Conservation (phyloP, 2,888 invertebrate genomes). For the Pyrrhia umbra region DNA sequence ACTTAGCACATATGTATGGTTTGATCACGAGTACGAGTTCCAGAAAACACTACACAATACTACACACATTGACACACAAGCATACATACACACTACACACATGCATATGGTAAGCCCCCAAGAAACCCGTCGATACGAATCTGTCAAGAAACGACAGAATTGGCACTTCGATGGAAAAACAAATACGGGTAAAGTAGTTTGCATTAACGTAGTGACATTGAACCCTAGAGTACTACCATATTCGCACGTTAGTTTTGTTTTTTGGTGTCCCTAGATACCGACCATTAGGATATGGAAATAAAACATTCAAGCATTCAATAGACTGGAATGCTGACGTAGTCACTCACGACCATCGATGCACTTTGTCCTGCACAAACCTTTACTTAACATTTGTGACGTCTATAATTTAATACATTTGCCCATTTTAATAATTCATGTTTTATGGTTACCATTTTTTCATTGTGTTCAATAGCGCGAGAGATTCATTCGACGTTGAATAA, state of each 20-base stretch:
- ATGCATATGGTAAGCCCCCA: slow-evolving; percentile 69
- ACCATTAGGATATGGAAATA: slow-evolving; percentile 76
- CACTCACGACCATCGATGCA: slow-evolving; percentile 68
- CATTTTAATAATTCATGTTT: slow-evolving; percentile 67
- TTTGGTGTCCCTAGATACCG: slow-evolving; percentile 78
- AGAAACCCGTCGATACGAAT: slow-evolving; percentile 46
- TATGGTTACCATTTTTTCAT: slow-evolving; percentile 77
- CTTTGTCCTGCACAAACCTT: slow-evolving; percentile 64
- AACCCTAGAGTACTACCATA: slow-evolving; percentile 70
- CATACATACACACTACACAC: slow-evolving; percentile 54
- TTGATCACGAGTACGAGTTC: slow-evolving; percentile 52
- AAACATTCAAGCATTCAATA: slow-evolving; percentile 80
- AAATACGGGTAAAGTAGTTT: slow-evolving; percentile 78
- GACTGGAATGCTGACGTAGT: slow-evolving; percentile 83
- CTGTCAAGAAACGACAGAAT: slow-evolving; percentile 58
- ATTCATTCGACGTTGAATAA: slow-evolving; percentile 86
- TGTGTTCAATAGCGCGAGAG: slow-evolving; percentile 87
- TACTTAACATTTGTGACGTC: slow-evolving; percentile 78
- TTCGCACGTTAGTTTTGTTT: slow-evolving; percentile 81
- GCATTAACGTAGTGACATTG: slow-evolving; percentile 75
- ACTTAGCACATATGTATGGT: slow-evolving; percentile 27
- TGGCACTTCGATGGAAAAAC: slow-evolving; percentile 64
- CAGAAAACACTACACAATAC: slow-evolving; percentile 50
- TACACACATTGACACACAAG: slow-evolving; percentile 40
- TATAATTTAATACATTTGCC: slow-evolving; percentile 70